These are phyloP conservation scores for Brachionus calyciflorus DNA, from an alignment of 1,140 invertebrate genomes.

Conservation along the genomic window DNA sequence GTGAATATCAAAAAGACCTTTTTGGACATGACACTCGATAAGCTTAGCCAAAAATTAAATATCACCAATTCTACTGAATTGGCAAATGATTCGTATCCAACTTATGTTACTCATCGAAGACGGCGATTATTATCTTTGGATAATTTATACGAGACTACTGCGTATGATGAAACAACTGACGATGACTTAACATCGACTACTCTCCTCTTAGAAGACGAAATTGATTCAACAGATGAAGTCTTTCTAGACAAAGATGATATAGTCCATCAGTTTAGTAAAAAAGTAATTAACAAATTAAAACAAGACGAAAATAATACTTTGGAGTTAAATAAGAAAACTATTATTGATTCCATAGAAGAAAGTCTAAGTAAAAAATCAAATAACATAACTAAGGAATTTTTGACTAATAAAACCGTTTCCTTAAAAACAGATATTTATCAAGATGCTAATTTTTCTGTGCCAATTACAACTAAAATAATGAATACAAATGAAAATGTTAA, in stretches of 20 bases:
- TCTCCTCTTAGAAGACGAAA: constrained; percentile 1
- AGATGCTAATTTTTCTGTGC: constrained; percentile 19
- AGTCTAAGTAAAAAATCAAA: not conserved
- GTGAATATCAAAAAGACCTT: constrained; percentile 11
- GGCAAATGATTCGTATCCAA: not conserved
- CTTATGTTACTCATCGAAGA: not conserved
- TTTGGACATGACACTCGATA: not conserved
- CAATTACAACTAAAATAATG: not conserved
- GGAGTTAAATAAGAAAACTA: not conserved
- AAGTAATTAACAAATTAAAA: not conserved
- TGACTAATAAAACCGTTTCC: not conserved
- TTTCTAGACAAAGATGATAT: constrained; percentile 30
- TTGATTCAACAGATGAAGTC: constrained; percentile 10
- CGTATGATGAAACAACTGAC: not conserved
- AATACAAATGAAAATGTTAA: not conserved
- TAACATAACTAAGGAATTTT: constrained; percentile 3
- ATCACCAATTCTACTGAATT: not conserved
- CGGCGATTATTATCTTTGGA: not conserved
- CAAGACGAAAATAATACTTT: not conserved
- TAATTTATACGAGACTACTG: constrained; percentile 4
- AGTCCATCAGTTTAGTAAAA: constrained; percentile 8
- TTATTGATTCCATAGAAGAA: constrained; percentile 20
- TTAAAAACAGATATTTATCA: not conserved
- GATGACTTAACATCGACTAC: constrained; percentile 10
- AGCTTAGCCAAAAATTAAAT: not conserved